Evolutionary conservation across 2,888 invertebrate genomes (phyloP).

Genomic region (Sesia apiformis): DNA sequence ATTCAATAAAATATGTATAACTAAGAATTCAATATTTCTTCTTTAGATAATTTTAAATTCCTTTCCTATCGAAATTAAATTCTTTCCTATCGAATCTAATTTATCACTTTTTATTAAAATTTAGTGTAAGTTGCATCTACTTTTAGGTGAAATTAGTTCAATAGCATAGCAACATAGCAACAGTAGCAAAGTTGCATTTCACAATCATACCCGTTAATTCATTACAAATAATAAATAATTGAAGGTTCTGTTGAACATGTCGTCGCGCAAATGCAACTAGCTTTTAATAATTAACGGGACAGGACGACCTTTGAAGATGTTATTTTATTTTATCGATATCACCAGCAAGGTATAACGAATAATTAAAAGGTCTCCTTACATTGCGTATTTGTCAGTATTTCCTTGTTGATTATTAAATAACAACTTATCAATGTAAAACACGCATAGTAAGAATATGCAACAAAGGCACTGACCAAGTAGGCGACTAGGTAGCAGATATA

Average conservation of each 20-base stretch:
- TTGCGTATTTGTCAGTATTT: not conserved
- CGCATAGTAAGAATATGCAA: not conserved
- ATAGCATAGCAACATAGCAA: too few species aligned
- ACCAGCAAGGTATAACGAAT: not conserved
- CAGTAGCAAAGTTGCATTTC: too few species aligned
- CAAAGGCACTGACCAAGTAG: not conserved
- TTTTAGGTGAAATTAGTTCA: too few species aligned
- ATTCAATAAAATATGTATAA: too few species aligned
- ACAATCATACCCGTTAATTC: too few species aligned
- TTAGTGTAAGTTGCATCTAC: too few species aligned
- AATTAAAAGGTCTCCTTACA: not conserved
- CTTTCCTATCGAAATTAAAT: too few species aligned
- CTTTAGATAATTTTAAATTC: too few species aligned
- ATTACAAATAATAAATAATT: too few species aligned
- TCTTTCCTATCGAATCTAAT: too few species aligned
- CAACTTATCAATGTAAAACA: not conserved
- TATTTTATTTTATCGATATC: not conserved
- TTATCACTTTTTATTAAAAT: too few species aligned
- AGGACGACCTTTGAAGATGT: constrained; percentile 7
- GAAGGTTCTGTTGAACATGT: not conserved
- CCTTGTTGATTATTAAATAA: not conserved
- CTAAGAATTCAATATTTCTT: too few species aligned
- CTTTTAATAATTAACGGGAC: constrained; percentile 32
- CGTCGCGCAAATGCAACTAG: constrained; percentile 27
- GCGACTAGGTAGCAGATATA: not conserved